Evolutionary conservation across 2,888 invertebrate species (phyloP).

Genomic region (Bhutanitis thaidina): DNA sequence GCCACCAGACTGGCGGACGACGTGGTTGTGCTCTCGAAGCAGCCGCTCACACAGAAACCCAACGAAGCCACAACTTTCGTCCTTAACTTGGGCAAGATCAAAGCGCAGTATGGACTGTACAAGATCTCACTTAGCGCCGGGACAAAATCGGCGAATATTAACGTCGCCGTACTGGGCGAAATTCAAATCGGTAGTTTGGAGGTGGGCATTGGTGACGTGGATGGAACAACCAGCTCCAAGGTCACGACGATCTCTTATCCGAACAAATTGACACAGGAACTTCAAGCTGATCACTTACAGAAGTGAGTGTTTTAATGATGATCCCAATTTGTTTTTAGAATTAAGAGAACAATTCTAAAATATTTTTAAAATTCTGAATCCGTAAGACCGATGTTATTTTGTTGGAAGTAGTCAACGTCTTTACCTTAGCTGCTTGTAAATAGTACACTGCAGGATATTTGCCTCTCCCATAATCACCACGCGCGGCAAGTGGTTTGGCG

Average conservation of each 20-base stretch:
- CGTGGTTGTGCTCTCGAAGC: slow-evolving; percentile 86
- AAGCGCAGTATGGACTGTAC: slow-evolving; percentile 92
- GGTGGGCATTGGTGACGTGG: slow-evolving; percentile 93
- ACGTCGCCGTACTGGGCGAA: slow-evolving; percentile 87
- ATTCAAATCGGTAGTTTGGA: slow-evolving; percentile 89
- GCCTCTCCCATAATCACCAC: no score
- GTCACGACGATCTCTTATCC: slow-evolving; percentile 87
- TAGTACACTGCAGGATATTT: no score
- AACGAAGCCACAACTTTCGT: slow-evolving; percentile 85
- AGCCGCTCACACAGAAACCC: slow-evolving; percentile 73
- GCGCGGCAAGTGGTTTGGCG: no score
- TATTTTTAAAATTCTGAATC: no score
- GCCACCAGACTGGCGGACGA: slow-evolving; percentile 87
- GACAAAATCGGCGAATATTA: slow-evolving; percentile 78
- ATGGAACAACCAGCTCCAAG: slow-evolving; percentile 91
- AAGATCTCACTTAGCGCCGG: slow-evolving; percentile 88
- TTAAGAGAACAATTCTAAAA: no score
- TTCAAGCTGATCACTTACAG: slow-evolving; percentile 94
- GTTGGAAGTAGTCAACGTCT: no score
- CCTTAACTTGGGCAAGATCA: slow-evolving; percentile 87
- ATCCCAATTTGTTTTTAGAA: no score
- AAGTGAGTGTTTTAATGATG: no score
- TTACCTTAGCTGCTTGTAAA: no score
- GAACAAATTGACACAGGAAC: slow-evolving; percentile 82
- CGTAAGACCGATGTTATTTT: no score